These are phyloP conservation scores for Papilio gigon DNA, from an alignment of 2,888 invertebrate genomes.

Conservation along the genomic window DNA sequence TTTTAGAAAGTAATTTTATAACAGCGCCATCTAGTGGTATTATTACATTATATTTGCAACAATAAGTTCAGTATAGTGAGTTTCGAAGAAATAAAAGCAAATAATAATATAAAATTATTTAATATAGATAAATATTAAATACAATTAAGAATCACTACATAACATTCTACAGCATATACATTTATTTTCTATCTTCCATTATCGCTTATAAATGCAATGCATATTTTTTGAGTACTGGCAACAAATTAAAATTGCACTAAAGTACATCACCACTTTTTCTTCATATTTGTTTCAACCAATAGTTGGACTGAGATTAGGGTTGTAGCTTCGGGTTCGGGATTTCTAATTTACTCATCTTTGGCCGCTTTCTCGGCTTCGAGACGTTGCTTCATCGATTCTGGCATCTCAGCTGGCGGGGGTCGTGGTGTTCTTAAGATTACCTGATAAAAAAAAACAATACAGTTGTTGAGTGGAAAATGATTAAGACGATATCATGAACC, in stretches of 20 bases:
- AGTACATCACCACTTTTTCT: constrained; percentile 3
- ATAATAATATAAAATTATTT: constrained; percentile 23
- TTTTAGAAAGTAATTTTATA: background rate
- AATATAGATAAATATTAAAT: constrained; percentile 27
- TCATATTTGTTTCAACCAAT: constrained; percentile 14
- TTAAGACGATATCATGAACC: too few species aligned
- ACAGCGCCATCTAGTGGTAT: background rate
- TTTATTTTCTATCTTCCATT: constrained; percentile 6
- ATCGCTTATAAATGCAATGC: background rate
- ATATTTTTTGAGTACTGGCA: background rate
- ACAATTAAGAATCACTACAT: constrained; percentile 10
- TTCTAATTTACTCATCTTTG: constrained; percentile 43
- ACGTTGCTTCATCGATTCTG: constrained; percentile 92
- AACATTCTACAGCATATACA: background rate
- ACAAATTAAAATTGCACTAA: background rate
- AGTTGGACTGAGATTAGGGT: constrained; percentile 7
- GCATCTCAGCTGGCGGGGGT: constrained; percentile 97
- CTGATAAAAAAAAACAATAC: constrained; percentile 51
- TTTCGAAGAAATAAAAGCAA: constrained; percentile 1
- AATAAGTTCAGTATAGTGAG: background rate
- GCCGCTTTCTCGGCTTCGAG: constrained; percentile 70
- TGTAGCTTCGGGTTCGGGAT: background rate
- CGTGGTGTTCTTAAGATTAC: constrained; percentile 91
- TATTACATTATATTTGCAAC: too few species aligned
- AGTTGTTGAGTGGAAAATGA: background rate